These are phyloP conservation scores for Camponotus pennsylvanicus DNA, from an alignment of 1,140 invertebrate genomes.

Conservation along the genomic window DNA sequence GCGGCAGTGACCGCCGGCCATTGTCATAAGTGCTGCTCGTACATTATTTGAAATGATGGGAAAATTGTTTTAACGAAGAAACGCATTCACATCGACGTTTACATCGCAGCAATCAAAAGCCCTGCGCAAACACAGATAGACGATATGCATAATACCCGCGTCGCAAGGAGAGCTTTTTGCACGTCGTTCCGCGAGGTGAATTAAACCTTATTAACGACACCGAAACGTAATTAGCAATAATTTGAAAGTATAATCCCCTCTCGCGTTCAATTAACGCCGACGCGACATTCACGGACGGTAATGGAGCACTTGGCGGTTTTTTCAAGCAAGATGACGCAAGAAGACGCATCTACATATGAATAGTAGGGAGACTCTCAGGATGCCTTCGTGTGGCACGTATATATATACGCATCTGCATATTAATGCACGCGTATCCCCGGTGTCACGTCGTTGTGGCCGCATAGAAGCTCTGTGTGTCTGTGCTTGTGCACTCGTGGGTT, in stretches of 20 bases:
- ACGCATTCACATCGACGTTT: neutral
- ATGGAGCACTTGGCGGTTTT: constrained; percentile 54
- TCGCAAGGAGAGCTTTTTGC: constrained; percentile 41
- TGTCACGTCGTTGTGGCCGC: constrained; percentile 61
- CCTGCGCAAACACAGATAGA: constrained; percentile 54
- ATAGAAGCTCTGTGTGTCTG: constrained; percentile 51
- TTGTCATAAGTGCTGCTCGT: constrained; percentile 35
- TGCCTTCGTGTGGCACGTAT: neutral
- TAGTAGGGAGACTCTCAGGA: constrained; percentile 44
- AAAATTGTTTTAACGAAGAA: constrained; percentile 31
- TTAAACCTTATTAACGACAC: constrained; percentile 36
- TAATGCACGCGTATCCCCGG: constrained; percentile 65
- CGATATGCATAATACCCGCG: constrained; percentile 7
- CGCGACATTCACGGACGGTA: constrained; percentile 39
- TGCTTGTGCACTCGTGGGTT: constrained; percentile 70
- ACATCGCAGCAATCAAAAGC: constrained; percentile 16
- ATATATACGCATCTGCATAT: constrained; percentile 63
- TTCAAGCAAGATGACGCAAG: constrained; percentile 35
- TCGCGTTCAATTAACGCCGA: constrained; percentile 48
- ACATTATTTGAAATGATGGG: neutral
- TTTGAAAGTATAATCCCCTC: constrained; percentile 54
- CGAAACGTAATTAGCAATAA: constrained; percentile 59
- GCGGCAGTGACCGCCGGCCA: neutral
- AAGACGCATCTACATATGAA: constrained; percentile 67
- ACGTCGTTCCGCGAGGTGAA: constrained; percentile 7